These are phyloP conservation scores for Antedon mediterranea DNA, from an alignment of 53 echinoderm and acorn worm genomes.

Conservation along the genomic window DNA sequence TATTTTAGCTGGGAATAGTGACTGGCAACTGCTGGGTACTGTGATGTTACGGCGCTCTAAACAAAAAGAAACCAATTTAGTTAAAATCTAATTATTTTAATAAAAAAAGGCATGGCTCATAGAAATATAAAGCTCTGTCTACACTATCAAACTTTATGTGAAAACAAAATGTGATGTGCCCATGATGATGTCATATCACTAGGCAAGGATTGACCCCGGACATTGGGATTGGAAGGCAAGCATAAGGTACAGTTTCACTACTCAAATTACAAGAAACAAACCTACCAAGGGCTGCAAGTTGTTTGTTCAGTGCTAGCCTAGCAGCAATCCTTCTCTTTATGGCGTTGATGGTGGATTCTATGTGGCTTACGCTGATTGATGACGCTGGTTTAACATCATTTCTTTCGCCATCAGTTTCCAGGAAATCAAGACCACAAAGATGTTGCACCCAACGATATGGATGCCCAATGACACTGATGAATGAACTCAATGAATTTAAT, in stretches of 20 bases:
- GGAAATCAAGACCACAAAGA: conserved; percentile 81
- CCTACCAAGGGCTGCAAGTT: conserved; percentile 60
- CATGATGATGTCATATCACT: no score
- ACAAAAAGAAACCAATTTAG: neutral
- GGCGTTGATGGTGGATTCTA: conserved; percentile 82
- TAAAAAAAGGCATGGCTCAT: no score
- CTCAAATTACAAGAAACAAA: no score
- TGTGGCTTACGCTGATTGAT: conserved; percentile 61
- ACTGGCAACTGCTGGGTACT: conserved; percentile 45
- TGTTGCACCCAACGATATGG: conserved; percentile 90
- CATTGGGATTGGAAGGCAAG: no score
- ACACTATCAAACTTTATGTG: no score
- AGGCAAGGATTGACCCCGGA: no score
- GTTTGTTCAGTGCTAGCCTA: conserved; percentile 59
- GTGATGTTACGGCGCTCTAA: conserved; percentile 41
- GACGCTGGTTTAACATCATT: conserved; percentile 28
- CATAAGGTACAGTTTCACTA: no score
- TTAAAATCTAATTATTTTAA: no score
- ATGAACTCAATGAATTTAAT: conserved; percentile 42
- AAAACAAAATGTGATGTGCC: no score
- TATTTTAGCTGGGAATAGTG: conserved; percentile 79
- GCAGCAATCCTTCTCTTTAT: conserved; percentile 50
- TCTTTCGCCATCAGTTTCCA: conserved; percentile 29
- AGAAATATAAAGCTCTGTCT: no score
- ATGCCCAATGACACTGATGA: conserved; percentile 46